Evolutionary conservation across 2,888 invertebrate species (phyloP).

Genomic region (Ellobium chinense): DNA sequence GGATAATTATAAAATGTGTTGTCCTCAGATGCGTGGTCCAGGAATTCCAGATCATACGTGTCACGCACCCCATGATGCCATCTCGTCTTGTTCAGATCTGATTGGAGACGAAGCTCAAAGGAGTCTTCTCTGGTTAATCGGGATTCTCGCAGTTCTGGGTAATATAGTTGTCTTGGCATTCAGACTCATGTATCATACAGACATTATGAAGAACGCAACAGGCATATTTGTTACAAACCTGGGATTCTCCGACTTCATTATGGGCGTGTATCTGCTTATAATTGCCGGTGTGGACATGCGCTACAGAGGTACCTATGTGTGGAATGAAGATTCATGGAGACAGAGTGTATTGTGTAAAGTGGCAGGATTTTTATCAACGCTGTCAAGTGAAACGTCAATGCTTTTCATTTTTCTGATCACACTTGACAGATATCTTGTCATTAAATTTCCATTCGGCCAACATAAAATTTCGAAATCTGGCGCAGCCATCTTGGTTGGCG

Average conservation of each 20-base stretch:
- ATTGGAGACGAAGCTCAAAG: slow-evolving; percentile 50
- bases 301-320: slow-evolving; percentile 56
- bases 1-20: slow-evolving; percentile 14
- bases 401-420: slow-evolving; percentile 12
- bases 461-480: not conserved
- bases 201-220: slow-evolving; percentile 32
- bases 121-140: slow-evolving; percentile 56
- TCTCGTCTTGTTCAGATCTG: slow-evolving; percentile 60
- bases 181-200: slow-evolving; percentile 56
- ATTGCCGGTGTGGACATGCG: slow-evolving; percentile 55
- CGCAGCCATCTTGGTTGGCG: not conserved
- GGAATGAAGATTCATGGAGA: not conserved
- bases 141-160: slow-evolving; percentile 53
- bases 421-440: slow-evolving; percentile 13
- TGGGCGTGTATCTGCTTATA: slow-evolving; percentile 60
- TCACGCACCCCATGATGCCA: slow-evolving; percentile 50
- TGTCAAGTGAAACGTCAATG: slow-evolving; percentile 8
- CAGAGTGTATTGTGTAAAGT: not conserved
- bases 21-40: not conserved
- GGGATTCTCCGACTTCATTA: slow-evolving; percentile 55
- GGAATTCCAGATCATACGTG: slow-evolving; percentile 19
- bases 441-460: slow-evolving; percentile 1
- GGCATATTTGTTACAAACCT: slow-evolving; percentile 24
- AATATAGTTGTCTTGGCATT: slow-evolving; percentile 53
- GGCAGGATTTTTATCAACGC: not conserved